A percentile compares a stretch with the other conserved stretches of the same genome.
These are phyloP conservation scores for Parotia lawesii DNA, from an alignment of 2,113 vertebrate species.

Conservation along the genomic window DNA sequence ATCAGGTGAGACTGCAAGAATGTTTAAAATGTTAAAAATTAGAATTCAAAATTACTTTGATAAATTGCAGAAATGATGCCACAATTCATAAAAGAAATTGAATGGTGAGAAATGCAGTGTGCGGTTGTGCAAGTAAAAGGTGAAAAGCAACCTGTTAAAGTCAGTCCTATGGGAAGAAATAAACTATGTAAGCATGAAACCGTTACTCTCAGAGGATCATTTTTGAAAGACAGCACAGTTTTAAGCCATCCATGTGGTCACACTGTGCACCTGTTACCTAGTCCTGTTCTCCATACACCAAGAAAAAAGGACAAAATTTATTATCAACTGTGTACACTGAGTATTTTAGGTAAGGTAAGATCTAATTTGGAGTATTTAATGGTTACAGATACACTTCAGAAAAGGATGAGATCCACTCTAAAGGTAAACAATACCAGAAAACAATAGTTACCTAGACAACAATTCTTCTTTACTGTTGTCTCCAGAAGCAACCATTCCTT, in stretches of 20 bases:
- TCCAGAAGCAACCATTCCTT: not conserved
- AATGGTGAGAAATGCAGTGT: not conserved
- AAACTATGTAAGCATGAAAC: not conserved
- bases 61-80: not conserved
- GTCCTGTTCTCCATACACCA: not conserved
- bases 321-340: not conserved
- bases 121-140: not conserved
- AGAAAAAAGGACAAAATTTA: not conserved
- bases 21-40: not conserved
- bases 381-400: not conserved
- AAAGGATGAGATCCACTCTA: not conserved
- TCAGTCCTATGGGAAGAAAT: not conserved
- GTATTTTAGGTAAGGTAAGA: not conserved
- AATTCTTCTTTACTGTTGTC: not conserved
- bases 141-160: not conserved
- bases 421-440: not conserved
- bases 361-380: not conserved
- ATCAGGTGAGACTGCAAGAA: not conserved
- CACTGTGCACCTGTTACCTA: not conserved
- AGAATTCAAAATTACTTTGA: not conserved
- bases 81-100: not conserved
- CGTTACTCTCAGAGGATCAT: not conserved
- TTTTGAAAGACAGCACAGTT: not conserved
- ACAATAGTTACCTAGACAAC: not conserved
- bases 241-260: not conserved